Evolutionary conservation across 2,888 invertebrate genomes (phyloP), one percentile per base, ranked within the genome.

Genomic region (Odontocolon sp.): DNA sequence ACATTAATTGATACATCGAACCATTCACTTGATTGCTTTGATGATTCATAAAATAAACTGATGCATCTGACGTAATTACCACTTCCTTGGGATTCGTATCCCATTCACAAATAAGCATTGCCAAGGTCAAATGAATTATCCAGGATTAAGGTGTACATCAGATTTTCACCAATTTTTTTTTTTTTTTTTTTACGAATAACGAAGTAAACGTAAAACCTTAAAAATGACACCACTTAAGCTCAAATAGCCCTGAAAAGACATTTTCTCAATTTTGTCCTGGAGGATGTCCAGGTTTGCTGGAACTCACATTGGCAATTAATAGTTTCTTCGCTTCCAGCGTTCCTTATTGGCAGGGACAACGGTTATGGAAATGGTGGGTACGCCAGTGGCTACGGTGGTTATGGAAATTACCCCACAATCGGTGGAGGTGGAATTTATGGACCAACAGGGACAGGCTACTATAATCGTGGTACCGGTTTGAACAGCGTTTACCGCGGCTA

Each of bases 321-420:
- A 59, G 8, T 40, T 63, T 50, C 28, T 67, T 23, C 54, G 26
- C 26, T 83, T 78, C 31, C 79, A 84, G 87, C 83, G 8, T 86
- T 87, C 61, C 79, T 85, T 23, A 38, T 85, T 33, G 76, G 78
- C 45, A 83, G 81, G 57, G 87, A 86, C 6, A 87, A 87, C 33
- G 86, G 87, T 9, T 78, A 78, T 57, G 74, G 75, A 4, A 80
- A 57, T 33, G 77, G 75, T 21, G 80, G 80, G 40, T 83, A 81
- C 38, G 80, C 80, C 11, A 63, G 73, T 63, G 78, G 78, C 70
- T 70, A 69, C 4, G 81, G 82, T 4, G 81, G 80, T 21, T 83
- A 85, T 36, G 83, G 83, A 50, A 80, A 54, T 66, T 81, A 83
- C 40, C 80, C 81, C 1, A 78, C 80, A 16, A 38, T 78, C 9